A percentile compares a stretch with the other conserved stretches of the same genome.
phyloP scores from a whole-genome alignment of 2,888 invertebrate species.

The Patella caerulea region DNA sequence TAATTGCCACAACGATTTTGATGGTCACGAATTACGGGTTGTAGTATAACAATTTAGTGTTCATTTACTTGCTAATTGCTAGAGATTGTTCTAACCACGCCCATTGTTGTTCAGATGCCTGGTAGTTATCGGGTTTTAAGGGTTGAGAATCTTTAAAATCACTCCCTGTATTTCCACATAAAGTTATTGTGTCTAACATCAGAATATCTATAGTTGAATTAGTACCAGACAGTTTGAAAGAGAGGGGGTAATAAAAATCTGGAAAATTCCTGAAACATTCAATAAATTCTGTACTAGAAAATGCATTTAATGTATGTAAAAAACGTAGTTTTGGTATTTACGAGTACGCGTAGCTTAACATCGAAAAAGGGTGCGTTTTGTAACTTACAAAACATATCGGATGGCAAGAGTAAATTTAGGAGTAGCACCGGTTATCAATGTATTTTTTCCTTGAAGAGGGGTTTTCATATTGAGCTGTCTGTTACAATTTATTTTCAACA shows the following conservation, averaged over 20 bases:
- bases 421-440: too few species aligned
- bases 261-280: slow-evolving; percentile 70
- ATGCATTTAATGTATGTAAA: too few species aligned
- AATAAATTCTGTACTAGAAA: too few species aligned
- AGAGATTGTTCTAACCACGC: slow-evolving; percentile 69
- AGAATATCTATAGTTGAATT: slow-evolving; percentile 67
- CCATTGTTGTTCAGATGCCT: slow-evolving; percentile 66
- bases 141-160: slow-evolving; percentile 49
- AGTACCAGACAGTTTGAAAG: slow-evolving; percentile 58
- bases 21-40: too few species aligned
- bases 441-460: too few species aligned
- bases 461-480: too few species aligned
- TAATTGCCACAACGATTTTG: not conserved
- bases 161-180: slow-evolving; percentile 71
- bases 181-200: slow-evolving; percentile 73
- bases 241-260: slow-evolving; percentile 69
- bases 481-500: too few species aligned
- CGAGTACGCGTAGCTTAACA: too few species aligned
- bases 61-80: slow-evolving; percentile 55
- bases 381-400: too few species aligned
- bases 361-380: too few species aligned
- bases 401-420: too few species aligned
- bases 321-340: too few species aligned
- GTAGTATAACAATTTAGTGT: not conserved
- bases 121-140: slow-evolving; percentile 41